phyloP scores from a whole-genome alignment of 2,888 invertebrate genomes.

The Empis livida region DNA sequence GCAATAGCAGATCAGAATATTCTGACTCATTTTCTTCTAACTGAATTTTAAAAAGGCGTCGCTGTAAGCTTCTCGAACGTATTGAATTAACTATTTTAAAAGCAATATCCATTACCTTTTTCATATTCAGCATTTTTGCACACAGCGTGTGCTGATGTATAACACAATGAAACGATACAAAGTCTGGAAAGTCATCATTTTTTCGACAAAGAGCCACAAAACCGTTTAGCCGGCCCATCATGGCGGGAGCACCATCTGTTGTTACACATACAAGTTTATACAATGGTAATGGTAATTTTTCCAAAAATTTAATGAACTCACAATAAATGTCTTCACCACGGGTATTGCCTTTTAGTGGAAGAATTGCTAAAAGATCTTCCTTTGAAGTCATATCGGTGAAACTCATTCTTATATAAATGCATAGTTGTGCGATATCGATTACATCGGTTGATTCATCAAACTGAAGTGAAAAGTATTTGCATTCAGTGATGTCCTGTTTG shows the following conservation, averaged over 20 bases:
- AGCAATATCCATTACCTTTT: constrained; percentile 2
- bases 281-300: no score
- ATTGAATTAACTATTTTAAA: neutral
- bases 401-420: no score
- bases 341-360: no score
- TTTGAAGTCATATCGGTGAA: no score
- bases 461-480: no score
- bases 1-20: neutral
- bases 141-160: constrained; percentile 1
- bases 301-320: no score
- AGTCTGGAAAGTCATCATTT: neutral
- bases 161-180: neutral
- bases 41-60: neutral
- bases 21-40: neutral
- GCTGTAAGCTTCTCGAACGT: neutral
- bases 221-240: constrained; percentile 12
- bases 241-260: constrained; percentile 15
- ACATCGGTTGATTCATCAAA: no score
- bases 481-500: no score
- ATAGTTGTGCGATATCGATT: no score
- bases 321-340: no score
- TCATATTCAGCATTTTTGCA: neutral
- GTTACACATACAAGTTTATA: constrained; percentile 13
- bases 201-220: constrained; percentile 7
- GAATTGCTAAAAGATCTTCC: neutral